Percentiles rank a stretch among this genome's conserved stretches.
Evolutionary conservation across 1,140 invertebrate genomes (phyloP).

Genomic region (Gonioctena quinquepunctata): DNA sequence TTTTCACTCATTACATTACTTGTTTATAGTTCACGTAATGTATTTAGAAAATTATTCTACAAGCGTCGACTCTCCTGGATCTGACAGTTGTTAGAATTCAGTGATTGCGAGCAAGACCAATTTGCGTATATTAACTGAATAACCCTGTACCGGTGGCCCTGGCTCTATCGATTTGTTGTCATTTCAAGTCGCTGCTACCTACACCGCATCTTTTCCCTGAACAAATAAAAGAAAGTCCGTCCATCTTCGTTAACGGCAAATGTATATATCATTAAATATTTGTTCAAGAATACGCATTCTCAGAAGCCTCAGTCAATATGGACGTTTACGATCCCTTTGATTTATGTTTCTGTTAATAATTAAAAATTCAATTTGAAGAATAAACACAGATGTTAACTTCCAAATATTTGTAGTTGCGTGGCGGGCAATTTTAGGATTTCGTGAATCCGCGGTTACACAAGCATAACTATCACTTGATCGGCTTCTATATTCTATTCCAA

Average conservation of each 20-base stretch:
- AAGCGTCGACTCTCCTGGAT: too few species aligned
- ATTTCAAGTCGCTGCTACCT: too few species aligned
- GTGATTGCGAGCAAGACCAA: too few species aligned
- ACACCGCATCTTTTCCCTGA: neutral
- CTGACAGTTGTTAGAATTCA: too few species aligned
- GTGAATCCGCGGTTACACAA: neutral
- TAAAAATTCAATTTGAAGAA: neutral
- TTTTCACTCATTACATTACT: too few species aligned
- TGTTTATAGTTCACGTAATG: too few species aligned
- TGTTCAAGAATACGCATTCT: conserved; percentile 7
- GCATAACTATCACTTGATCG: neutral
- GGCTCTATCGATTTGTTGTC: neutral
- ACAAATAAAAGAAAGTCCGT: neutral
- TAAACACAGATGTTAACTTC: neutral
- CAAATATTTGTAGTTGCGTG: neutral
- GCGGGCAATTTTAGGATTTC: too few species aligned
- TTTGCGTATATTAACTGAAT: too few species aligned
- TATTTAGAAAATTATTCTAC: too few species aligned
- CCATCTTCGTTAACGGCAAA: neutral
- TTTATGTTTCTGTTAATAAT: conserved; percentile 8
- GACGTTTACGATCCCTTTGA: conserved; percentile 2
- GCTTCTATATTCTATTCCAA: too few species aligned
- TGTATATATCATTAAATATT: conserved; percentile 5
- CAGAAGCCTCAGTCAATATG: neutral
- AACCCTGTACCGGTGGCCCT: neutral